Evolutionary conservation across 2,113 vertebrate species (phyloP), one percentile per base, ranked within the genome.

Genomic region (Erpornis zantholeuca): DNA sequence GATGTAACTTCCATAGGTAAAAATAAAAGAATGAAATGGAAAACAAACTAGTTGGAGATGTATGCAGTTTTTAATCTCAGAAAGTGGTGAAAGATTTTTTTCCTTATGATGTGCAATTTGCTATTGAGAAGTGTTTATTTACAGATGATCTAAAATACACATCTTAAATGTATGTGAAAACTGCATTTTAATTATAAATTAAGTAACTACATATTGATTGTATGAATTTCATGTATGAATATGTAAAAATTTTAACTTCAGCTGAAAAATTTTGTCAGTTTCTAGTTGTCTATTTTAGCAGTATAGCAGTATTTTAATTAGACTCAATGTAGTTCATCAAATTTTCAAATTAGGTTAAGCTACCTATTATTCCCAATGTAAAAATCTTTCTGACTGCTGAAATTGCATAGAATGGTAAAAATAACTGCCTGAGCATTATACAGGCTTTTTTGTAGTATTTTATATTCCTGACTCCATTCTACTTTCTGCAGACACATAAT

Each of bases 1-100:
- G 99, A 99, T 20, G 97, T 99, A 76, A 96, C 97, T 54, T 98
- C 99, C 72, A 99, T 99, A 71, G 99, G 99, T 99, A 98, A 98
- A 98, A 60, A 40, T 2, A 22, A 44, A 85, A 63, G 25, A 83
- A 86, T 60, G 11, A 94, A 80, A 82, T 79, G 25, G 17, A 71
- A 79, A 91, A 71, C 14, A 75, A 84, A 47, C 25, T 90, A 61
- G 15, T 53, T 90, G 36, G 20, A 84, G 16, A n/a, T 60, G 19
- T 65, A 22, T 76, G 36, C 63, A 27, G 20, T 22, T 87, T 89
- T 94, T 87, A 87, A 72, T 72, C 36, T 19, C 45, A 76, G 57
- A 88, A 50, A 60, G 19, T 47, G 6, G 33, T 91, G 42, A 77
- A 79, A 79, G 19, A 75, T 36, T 40, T 50, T 20, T 76, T 87